A percentile compares a stretch with the other conserved stretches of the same genome.
phyloP scores from a whole-genome alignment of 2,113 vertebrate genomes.

The Periophthalmodon schlosseri region DNA sequence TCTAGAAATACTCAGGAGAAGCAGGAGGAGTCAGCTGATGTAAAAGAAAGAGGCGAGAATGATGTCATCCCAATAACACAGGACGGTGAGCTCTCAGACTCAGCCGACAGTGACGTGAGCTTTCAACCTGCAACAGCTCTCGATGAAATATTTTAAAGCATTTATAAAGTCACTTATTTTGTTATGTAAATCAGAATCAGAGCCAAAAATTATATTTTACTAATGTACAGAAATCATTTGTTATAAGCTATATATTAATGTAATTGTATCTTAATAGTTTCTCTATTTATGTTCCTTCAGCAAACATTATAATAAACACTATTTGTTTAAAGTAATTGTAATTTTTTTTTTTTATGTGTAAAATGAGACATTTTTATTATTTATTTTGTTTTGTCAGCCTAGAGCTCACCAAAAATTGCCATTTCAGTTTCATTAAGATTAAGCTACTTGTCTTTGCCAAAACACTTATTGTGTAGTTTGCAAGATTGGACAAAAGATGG shows the following conservation, averaged over 20 bases:
- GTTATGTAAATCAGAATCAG: neutral
- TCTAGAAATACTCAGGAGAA: constrained; percentile 1
- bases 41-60: neutral
- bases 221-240: neutral
- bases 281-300: neutral
- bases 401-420: too few relatives aligned
- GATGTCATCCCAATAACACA: neutral
- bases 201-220: constrained; percentile 25
- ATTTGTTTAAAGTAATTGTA: neutral
- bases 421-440: neutral
- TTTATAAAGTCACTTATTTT: constrained; percentile 24
- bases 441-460: neutral
- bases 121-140: constrained; percentile 47
- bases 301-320: neutral
- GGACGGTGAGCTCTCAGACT: constrained; percentile 13
- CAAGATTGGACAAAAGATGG: constrained; percentile 45
- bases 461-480: constrained; percentile 7
- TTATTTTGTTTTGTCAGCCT: too few relatives aligned
- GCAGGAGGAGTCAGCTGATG: constrained; percentile 17
- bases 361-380: too few relatives aligned
- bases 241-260: constrained; percentile 5
- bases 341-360: too few relatives aligned
- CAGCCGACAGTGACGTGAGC: constrained; percentile 54
- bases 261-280: neutral
- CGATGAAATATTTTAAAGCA: constrained; percentile 55